These are phyloP conservation scores for Hephaestus fuliginosus DNA, from an alignment of 2,797 vertebrate genomes.

Conservation along the genomic window DNA sequence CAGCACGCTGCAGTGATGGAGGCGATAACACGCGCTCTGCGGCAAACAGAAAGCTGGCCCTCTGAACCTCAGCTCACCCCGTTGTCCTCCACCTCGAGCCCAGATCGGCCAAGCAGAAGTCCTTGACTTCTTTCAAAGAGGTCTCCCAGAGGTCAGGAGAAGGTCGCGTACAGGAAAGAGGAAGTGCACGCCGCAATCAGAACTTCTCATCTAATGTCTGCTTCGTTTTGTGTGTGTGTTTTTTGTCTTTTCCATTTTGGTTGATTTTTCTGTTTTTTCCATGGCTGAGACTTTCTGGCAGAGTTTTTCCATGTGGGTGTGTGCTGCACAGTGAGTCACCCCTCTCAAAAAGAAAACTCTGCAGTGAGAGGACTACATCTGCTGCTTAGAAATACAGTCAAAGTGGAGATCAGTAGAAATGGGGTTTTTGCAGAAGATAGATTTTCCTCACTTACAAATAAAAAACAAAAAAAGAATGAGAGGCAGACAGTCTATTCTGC, in stretches of 20 bases:
- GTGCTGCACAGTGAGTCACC: constrained; percentile 29
- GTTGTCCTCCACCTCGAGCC: constrained; percentile 64
- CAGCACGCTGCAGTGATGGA: constrained; percentile 91
- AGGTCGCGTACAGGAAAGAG: constrained; percentile 89
- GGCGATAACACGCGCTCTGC: constrained; percentile 86
- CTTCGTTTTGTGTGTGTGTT: constrained; percentile 22
- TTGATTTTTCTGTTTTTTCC: constrained; percentile 47
- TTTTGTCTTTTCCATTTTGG: constrained; percentile 53
- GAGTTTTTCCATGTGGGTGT: constrained; percentile 28
- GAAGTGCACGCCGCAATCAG: constrained; percentile 72
- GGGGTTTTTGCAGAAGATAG: not conserved
- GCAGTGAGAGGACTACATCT: constrained; percentile 34
- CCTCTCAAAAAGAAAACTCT: constrained; percentile 42
- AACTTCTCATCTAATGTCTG: constrained; percentile 64
- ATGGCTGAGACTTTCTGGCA: constrained; percentile 32
- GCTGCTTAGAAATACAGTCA: constrained; percentile 45
- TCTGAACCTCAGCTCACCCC: constrained; percentile 74
- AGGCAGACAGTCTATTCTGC: not conserved
- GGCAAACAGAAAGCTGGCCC: constrained; percentile 81
- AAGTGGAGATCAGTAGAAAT: constrained; percentile 25
- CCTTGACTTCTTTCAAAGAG: constrained; percentile 87
- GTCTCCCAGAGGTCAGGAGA: constrained; percentile 86
- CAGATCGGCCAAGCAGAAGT: constrained; percentile 82
- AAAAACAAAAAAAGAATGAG: constrained; percentile 20
- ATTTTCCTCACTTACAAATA: constrained; percentile 1